Conservation (phyloP, 2,888 invertebrate species). For the Lepidonotus clava region DNA sequence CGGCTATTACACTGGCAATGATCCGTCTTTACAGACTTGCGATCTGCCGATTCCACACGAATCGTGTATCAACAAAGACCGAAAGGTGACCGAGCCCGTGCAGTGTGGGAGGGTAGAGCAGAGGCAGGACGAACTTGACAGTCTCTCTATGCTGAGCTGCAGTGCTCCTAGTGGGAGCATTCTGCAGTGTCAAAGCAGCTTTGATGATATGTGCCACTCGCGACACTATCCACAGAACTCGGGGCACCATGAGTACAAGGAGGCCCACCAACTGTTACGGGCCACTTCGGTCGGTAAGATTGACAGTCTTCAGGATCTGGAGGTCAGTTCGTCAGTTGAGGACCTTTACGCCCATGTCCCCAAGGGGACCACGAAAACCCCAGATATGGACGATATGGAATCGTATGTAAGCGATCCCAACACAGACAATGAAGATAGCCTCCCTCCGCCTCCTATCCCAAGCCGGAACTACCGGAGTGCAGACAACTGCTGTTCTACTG, state of each 20-base stretch:
- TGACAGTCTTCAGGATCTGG: slow-evolving; percentile 4
- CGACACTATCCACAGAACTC: slow-evolving; percentile 26
- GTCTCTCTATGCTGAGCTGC: not conserved
- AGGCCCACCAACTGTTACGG: slow-evolving; percentile 39
- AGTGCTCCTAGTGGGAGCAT: not conserved
- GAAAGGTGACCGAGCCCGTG: not conserved
- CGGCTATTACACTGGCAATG: not conserved
- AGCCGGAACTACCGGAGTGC: slow-evolving; percentile 30
- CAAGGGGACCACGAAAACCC: slow-evolving; percentile 47
- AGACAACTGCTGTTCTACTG: slow-evolving; percentile 12
- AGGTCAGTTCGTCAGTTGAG: slow-evolving; percentile 50
- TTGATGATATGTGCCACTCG: not conserved
- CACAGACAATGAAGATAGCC: slow-evolving; percentile 46
- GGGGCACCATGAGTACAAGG: slow-evolving; percentile 44
- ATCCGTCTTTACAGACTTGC: not conserved
- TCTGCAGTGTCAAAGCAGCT: not conserved
- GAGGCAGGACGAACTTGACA: not conserved
- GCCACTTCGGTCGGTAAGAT: slow-evolving; percentile 25
- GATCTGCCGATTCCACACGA: slow-evolving; percentile 25
- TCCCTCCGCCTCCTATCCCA: slow-evolving; percentile 29
- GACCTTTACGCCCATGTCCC: slow-evolving; percentile 55
- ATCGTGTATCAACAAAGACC: slow-evolving; percentile 16
- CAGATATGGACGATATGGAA: not conserved
- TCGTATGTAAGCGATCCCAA: slow-evolving; percentile 20
- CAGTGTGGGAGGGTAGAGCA: not conserved